phyloP scores from a whole-genome alignment of 2,888 invertebrate species.

The Gibbula magus region DNA sequence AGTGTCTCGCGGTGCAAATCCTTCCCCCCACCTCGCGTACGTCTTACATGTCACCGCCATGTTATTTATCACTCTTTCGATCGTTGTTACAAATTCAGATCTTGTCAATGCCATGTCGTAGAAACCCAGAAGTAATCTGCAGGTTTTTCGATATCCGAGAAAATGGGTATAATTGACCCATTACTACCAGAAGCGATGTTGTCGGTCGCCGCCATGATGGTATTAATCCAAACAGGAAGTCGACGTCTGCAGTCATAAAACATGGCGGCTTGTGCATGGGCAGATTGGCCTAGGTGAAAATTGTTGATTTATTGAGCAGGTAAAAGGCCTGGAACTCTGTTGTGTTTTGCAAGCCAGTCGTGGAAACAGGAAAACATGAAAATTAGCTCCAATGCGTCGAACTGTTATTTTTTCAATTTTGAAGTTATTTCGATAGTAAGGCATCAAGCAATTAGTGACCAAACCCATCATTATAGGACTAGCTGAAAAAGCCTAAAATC shows the following conservation, averaged over 20 bases:
- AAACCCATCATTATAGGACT: too few species aligned
- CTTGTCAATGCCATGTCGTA: conserved; percentile 9
- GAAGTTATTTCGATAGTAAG: too few species aligned
- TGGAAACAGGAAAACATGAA: neutral
- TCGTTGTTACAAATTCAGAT: conserved; percentile 21
- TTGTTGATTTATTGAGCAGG: conserved; percentile 19
- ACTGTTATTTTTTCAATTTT: too few species aligned
- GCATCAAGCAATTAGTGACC: too few species aligned
- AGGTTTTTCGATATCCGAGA: conserved; percentile 21
- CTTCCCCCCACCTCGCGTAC: neutral
- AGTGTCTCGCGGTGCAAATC: neutral
- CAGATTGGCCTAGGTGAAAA: neutral
- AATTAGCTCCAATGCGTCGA: neutral
- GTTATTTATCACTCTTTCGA: conserved; percentile 12
- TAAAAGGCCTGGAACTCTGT: neutral
- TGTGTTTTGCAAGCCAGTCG: neutral
- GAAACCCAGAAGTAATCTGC: neutral
- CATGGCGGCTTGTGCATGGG: conserved; percentile 8
- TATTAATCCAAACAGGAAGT: conserved; percentile 22
- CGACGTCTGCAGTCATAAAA: conserved; percentile 7
- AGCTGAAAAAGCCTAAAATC: too few species aligned
- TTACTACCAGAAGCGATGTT: neutral
- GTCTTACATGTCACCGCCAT: neutral
- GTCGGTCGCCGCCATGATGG: conserved; percentile 10
- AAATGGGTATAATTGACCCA: conserved; percentile 20